Evolutionary conservation across 2,113 vertebrate genomes (phyloP).

Genomic region (Phalacrocorax brasilianus): DNA sequence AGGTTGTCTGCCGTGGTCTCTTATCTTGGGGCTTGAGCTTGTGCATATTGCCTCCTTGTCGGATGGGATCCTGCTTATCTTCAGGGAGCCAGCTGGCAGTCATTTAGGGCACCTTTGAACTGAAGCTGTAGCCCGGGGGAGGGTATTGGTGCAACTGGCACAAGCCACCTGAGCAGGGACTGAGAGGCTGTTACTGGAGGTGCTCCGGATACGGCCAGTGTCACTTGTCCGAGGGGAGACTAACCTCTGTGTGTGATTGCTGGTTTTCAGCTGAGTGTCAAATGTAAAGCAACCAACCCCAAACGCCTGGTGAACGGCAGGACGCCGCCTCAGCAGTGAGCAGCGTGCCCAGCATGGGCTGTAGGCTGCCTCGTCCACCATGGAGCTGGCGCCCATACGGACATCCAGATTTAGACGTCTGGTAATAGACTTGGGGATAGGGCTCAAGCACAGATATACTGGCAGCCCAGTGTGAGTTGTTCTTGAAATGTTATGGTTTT

Average conservation of each 20-base stretch:
- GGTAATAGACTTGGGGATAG: background rate
- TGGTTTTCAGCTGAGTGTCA: background rate
- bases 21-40: background rate
- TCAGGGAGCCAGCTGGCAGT: background rate
- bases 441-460: background rate
- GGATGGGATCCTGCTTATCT: background rate
- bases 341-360: background rate
- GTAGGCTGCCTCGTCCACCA: accelerated
- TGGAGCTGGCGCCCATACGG: background rate
- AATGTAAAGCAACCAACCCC: background rate
- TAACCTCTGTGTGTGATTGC: accelerated
- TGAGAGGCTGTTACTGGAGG: background rate
- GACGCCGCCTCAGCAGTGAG: background rate
- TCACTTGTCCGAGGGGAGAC: too few species aligned
- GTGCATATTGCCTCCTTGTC: accelerated
- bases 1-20: background rate
- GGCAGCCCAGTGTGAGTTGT: background rate
- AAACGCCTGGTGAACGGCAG: background rate
- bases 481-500: background rate
- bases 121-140: background rate
- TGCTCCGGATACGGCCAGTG: accelerated
- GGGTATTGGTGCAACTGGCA: background rate
- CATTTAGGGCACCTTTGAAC: background rate
- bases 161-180: background rate
- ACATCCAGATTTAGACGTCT: background rate